Evolutionary conservation across 2,888 invertebrate species (phyloP).

Genomic region (Calephelis perditalis): DNA sequence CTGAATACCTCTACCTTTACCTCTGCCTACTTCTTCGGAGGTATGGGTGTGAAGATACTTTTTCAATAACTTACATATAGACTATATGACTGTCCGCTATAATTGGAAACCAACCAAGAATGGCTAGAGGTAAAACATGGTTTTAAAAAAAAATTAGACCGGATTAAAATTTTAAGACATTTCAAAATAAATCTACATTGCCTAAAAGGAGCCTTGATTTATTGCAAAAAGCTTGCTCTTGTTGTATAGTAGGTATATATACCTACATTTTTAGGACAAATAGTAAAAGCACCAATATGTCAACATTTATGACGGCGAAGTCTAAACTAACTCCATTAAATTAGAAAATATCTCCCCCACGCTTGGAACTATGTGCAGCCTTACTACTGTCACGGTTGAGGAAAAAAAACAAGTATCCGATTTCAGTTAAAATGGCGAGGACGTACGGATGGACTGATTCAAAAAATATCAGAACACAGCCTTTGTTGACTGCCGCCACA

Average conservation of each 20-base stretch:
- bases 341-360: conserved; percentile 14
- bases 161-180: conserved; percentile 9
- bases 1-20: no score
- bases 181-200: conserved; percentile 1
- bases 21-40: no score
- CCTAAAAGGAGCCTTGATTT: not conserved
- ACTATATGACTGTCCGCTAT: no score
- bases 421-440: not conserved
- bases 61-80: no score
- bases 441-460: conserved; percentile 17
- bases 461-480: conserved; percentile 5
- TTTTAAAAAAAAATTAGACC: conserved; percentile 15
- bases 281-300: conserved; percentile 8
- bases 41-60: no score
- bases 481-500: conserved; percentile 2
- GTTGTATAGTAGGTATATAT: no score
- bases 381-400: conserved; percentile 17
- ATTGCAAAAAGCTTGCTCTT: not conserved
- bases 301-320: conserved; percentile 15
- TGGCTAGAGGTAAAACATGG: conserved; percentile 11
- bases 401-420: conserved; percentile 10
- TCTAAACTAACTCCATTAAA: conserved; percentile 17
- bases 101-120: not conserved
- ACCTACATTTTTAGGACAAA: not conserved
- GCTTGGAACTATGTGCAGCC: conserved; percentile 9